Evolutionary conservation across 2,113 vertebrate genomes (phyloP), one percentile per base, ranked within the genome.

Genomic region (Otus sunia): DNA sequence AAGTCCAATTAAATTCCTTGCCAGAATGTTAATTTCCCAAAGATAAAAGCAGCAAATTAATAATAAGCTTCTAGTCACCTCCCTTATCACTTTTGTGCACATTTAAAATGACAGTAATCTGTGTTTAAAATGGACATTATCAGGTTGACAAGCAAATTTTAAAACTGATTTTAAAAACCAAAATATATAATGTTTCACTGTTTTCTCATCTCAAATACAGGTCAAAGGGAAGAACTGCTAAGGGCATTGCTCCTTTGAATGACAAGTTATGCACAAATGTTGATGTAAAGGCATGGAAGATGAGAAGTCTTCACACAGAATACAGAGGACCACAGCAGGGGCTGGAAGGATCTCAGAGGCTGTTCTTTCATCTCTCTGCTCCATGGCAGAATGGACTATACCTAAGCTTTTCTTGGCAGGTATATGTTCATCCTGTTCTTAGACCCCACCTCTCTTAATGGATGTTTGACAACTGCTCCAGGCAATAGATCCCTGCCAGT

Each of bases 1-100:
- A 98, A 97, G 98, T 94, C 96, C 98, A 98, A 98, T 98, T 98
- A 98, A 98, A 98, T 97, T 94, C 81, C 82, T 80, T 97, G 97
- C 97, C 97, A 97, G 97, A 97, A 96, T 97, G 96, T 95, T 98
- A 97, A 97, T 97, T 98, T 98, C 90, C 64, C 17, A 37, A 97
- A 97, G 94, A 97, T 78, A 98, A 97, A 98, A 96, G 85, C 90
- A 95, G 96, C 74, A 96, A 97, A 97, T 97, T 97, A 98, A 96
- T 96, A 97, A 78, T 63, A 76, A 96, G 96, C 53, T 93, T 96
- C 78, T 90, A 98, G 95, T 96, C 93, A 96, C 87, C 96, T 96
- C 94, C 91, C 83, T 96, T 94, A 93, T 94, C 82, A 29, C 69
- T 92, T 94, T 95, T 94, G 75, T 6, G 27, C 86, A 92, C 66